phyloP scores from a whole-genome alignment of 2,888 invertebrate genomes.

The Lysandra coridon region DNA sequence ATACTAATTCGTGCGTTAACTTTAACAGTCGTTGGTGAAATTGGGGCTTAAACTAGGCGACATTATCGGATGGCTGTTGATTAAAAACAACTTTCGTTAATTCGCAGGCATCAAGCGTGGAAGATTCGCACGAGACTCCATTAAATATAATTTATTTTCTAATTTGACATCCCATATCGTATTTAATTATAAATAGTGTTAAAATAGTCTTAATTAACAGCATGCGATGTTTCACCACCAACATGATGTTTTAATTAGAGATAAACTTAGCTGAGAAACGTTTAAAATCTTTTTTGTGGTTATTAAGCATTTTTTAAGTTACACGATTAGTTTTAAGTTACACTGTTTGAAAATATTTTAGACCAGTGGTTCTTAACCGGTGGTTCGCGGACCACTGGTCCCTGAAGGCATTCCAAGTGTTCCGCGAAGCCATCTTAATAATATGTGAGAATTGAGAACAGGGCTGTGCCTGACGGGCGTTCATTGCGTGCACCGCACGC shows the following conservation, averaged over 20 bases:
- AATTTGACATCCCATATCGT: background rate
- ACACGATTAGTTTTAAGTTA: background rate
- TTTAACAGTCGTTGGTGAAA: no score
- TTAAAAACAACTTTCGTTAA: background rate
- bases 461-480: no score
- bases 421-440: no score
- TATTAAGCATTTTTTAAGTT: no score
- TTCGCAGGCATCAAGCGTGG: background rate
- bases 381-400: no score
- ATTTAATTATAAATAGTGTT: slow-evolving; percentile 15
- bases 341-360: background rate
- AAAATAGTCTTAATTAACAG: background rate
- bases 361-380: no score
- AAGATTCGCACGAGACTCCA: background rate
- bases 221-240: background rate
- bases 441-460: no score
- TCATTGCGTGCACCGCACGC: no score
- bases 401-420: no score
- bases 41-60: no score
- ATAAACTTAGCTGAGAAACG: background rate
- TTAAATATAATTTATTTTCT: slow-evolving; percentile 3
- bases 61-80: background rate
- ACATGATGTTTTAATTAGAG: background rate
- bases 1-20: no score
- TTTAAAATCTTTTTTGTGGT: background rate